Conservation (phyloP, 2,888 invertebrate species). For the Drosophila mulleri region DNA sequence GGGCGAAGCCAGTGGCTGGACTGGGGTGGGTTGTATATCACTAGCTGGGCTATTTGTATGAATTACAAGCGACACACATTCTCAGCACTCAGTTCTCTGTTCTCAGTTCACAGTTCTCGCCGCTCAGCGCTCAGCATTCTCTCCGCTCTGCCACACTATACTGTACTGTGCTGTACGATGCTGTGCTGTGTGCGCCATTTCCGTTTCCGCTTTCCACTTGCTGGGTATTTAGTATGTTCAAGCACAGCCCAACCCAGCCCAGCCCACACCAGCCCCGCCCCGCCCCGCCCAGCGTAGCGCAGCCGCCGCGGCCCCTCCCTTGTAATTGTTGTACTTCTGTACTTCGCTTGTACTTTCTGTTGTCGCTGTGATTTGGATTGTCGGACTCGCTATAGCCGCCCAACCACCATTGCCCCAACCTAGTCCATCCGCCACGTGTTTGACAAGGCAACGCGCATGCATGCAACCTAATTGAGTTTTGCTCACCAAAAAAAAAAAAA, state of each 20-base stretch:
- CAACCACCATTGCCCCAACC: background rate
- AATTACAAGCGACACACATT: slow-evolving; percentile 73
- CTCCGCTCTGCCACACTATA: slow-evolving; percentile 16
- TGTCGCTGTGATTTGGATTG: slow-evolving; percentile 78
- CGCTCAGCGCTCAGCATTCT: slow-evolving; percentile 7
- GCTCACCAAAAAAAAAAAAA: slow-evolving; percentile 28
- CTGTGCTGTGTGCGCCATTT: slow-evolving; percentile 72
- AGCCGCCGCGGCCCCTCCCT: slow-evolving; percentile 1
- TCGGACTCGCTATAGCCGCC: slow-evolving; percentile 31
- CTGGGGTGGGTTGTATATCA: slow-evolving; percentile 26
- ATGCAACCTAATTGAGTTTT: slow-evolving; percentile 79
- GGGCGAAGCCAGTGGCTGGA: background rate
- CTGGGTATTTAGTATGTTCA: slow-evolving; percentile 73
- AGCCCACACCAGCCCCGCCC: too few species aligned
- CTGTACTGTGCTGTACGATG: slow-evolving; percentile 29
- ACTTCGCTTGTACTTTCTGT: slow-evolving; percentile 76
- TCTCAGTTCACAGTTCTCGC: slow-evolving; percentile 18
- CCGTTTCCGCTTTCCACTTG: slow-evolving; percentile 81
- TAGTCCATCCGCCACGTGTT: slow-evolving; percentile 61
- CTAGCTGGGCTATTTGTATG: slow-evolving; percentile 60
- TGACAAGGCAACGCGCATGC: slow-evolving; percentile 75
- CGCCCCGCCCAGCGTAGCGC: too few species aligned
- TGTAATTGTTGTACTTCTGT: slow-evolving; percentile 73
- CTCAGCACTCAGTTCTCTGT: slow-evolving; percentile 42
- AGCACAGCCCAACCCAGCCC: background rate